phyloP scores from a whole-genome alignment of 2,888 invertebrate species.

The Aspidiotus destructor region DNA sequence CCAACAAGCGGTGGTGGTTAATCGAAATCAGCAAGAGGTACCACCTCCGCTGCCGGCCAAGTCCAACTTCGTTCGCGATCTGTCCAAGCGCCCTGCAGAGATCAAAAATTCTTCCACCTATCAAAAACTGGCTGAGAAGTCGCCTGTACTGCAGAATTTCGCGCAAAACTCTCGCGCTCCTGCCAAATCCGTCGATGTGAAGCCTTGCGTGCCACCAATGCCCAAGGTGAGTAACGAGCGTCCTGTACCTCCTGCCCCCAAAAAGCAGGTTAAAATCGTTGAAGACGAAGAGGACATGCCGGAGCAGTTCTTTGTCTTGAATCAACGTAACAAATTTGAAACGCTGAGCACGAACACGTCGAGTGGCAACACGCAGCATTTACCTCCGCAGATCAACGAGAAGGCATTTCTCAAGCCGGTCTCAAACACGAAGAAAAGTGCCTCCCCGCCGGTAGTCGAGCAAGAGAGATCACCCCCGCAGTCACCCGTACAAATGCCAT shows the following conservation, averaged over 20 bases:
- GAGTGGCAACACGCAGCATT: neutral
- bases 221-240: neutral
- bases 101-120: constrained; percentile 17
- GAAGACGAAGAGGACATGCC: constrained; percentile 22
- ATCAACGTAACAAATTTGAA: constrained; percentile 24
- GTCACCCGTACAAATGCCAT: constrained; percentile 36
- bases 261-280: constrained; percentile 11
- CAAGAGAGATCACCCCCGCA: constrained; percentile 34
- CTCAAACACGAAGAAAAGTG: constrained; percentile 37
- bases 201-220: neutral
- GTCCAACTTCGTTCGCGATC: neutral
- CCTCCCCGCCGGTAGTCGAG: constrained; percentile 31
- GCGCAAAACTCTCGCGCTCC: constrained; percentile 3
- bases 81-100: neutral
- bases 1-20: constrained; percentile 17
- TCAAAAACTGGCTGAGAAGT: constrained; percentile 23
- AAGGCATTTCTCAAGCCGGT: constrained; percentile 27
- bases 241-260: neutral
- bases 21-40: neutral
- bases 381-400: constrained; percentile 14
- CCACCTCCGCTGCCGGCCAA: neutral
- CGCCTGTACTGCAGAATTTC: constrained; percentile 22
- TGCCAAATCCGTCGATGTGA: neutral
- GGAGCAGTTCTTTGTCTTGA: constrained; percentile 24
- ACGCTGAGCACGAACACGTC: neutral